Conservation (phyloP, 2,113 vertebrate species). For the Rhinogobius similis region DNA sequence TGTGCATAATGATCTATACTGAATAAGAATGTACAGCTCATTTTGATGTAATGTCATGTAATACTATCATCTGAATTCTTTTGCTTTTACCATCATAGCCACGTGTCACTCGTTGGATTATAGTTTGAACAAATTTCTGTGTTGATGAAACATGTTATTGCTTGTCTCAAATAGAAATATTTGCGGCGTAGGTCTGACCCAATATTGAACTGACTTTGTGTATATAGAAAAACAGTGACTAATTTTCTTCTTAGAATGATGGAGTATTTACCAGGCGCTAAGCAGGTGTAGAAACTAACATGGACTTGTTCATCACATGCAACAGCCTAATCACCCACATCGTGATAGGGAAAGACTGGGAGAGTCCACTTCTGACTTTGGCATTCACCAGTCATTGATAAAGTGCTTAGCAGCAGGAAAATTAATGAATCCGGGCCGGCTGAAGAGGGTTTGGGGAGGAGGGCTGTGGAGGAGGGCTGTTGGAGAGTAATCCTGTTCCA, state of each 20-base stretch:
- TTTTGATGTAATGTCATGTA: background rate
- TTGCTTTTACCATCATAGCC: background rate
- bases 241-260: background rate
- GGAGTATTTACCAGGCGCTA: conserved; percentile 13
- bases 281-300: conserved; percentile 44
- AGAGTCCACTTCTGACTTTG: conserved; percentile 67
- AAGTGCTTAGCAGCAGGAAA: conserved; percentile 82
- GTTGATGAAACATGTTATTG: background rate
- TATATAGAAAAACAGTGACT: background rate
- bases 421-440: conserved; percentile 81
- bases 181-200: background rate
- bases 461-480: conserved; percentile 35
- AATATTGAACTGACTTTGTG: background rate
- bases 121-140: background rate
- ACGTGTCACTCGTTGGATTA: background rate
- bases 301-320: conserved; percentile 56
- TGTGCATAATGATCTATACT: background rate
- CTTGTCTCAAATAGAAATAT: background rate
- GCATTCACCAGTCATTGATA: conserved; percentile 80
- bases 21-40: background rate
- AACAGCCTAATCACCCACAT: conserved; percentile 54
- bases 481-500: conserved; percentile 82
- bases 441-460: conserved; percentile 46
- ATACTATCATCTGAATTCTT: background rate
- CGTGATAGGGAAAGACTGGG: conserved; percentile 14